A percentile compares a stretch with the other conserved stretches of the same genome.
These are phyloP conservation scores for mouse (Mus musculus) DNA, from an alignment of 2,113 vertebrate species.

Conservation along the genomic window GRCm39 chr1:53989001-53989500, in stretches of 20 bases:
- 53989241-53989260: slow-evolving; percentile 31
- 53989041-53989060: slow-evolving; percentile 10
- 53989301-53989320: neutral
- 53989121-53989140: slow-evolving; percentile 5
- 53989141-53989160: neutral
- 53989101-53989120: neutral
- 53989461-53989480: neutral
- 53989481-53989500: slow-evolving; percentile 1
- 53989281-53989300: neutral
- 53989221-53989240: neutral
- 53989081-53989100: neutral
- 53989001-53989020: neutral
- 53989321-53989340: neutral
- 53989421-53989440: neutral
- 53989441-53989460: neutral
- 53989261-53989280: neutral
- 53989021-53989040: neutral
- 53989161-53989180: neutral
- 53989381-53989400: neutral
- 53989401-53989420: neutral
- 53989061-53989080: neutral
- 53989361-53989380: neutral
- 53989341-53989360: neutral
- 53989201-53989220: slow-evolving; percentile 12
- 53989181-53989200: slow-evolving; percentile 38